Evolutionary conservation across 2,113 vertebrate species (phyloP).

Genomic region (Pangasianodon hypophthalmus): DNA sequence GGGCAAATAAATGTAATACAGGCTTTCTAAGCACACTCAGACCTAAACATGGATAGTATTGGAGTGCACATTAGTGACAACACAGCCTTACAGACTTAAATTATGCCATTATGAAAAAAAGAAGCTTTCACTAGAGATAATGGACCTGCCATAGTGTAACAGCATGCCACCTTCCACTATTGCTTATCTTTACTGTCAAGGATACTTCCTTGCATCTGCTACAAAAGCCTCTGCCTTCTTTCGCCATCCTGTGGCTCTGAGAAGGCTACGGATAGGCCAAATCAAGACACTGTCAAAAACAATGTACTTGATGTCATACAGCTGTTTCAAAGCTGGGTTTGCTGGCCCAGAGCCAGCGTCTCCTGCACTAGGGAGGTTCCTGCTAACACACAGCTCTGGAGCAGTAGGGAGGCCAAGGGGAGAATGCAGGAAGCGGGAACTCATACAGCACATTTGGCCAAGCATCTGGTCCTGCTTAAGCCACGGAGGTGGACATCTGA

Average conservation of each 20-base stretch:
- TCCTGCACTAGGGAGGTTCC: slow-evolving; percentile 48
- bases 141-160: not conserved
- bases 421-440: slow-evolving; percentile 62
- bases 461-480: slow-evolving; percentile 73
- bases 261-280: slow-evolving; percentile 23
- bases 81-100: not conserved
- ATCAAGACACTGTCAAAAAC: slow-evolving; percentile 48
- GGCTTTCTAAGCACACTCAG: not conserved
- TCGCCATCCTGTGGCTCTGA: slow-evolving; percentile 21
- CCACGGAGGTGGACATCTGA: slow-evolving; percentile 60
- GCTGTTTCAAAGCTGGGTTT: slow-evolving; percentile 48
- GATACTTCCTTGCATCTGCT: slow-evolving; percentile 5
- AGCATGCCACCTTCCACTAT: slow-evolving; percentile 21
- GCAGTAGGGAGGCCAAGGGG: slow-evolving; percentile 58
- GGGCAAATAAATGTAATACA: not conserved
- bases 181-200: slow-evolving; percentile 24
- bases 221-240: slow-evolving; percentile 33
- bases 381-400: slow-evolving; percentile 50
- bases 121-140: slow-evolving; percentile 2
- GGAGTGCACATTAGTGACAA: not conserved
- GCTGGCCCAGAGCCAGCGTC: slow-evolving; percentile 51
- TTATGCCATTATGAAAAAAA: not conserved
- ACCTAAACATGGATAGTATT: not conserved
- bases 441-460: slow-evolving; percentile 63
- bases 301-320: slow-evolving; percentile 48